These are phyloP conservation scores for Syndactyla subalaris DNA, from an alignment of 2,797 vertebrate species.

Conservation along the genomic window DNA sequence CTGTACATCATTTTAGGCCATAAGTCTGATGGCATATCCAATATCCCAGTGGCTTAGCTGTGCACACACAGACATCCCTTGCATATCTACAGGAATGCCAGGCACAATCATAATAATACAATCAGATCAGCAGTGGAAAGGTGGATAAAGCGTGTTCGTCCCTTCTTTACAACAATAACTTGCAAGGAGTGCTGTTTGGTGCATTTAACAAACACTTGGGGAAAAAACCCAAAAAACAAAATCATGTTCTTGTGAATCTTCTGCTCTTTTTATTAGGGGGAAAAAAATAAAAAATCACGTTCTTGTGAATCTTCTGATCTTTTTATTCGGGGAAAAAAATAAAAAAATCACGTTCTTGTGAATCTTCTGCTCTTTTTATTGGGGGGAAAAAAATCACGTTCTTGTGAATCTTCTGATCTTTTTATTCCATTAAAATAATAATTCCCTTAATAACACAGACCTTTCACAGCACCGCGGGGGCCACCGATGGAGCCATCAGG, in stretches of 20 bases:
- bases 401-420: background rate
- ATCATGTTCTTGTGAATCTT: background rate
- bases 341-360: background rate
- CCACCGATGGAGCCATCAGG: background rate
- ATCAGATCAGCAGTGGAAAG: background rate
- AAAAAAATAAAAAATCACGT: background rate
- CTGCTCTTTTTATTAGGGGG: background rate
- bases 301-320: background rate
- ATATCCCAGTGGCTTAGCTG: background rate
- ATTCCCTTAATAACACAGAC: background rate
- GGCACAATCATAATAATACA: too few relatives aligned
- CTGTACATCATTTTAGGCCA: background rate
- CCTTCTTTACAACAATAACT: background rate
- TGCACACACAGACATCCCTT: fast-evolving
- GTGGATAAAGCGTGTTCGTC: background rate
- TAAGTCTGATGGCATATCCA: background rate
- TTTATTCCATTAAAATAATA: background rate
- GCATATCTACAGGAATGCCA: background rate
- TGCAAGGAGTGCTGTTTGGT: background rate
- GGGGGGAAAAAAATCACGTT: background rate
- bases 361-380: background rate
- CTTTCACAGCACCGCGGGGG: background rate
- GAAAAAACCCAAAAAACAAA: background rate
- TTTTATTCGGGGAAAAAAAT: background rate
- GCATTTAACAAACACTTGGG: background rate